Evolutionary conservation across 2,113 vertebrate species (phyloP), one percentile per base, ranked within the genome.

Genomic region (Pomatostomus ruficeps): DNA sequence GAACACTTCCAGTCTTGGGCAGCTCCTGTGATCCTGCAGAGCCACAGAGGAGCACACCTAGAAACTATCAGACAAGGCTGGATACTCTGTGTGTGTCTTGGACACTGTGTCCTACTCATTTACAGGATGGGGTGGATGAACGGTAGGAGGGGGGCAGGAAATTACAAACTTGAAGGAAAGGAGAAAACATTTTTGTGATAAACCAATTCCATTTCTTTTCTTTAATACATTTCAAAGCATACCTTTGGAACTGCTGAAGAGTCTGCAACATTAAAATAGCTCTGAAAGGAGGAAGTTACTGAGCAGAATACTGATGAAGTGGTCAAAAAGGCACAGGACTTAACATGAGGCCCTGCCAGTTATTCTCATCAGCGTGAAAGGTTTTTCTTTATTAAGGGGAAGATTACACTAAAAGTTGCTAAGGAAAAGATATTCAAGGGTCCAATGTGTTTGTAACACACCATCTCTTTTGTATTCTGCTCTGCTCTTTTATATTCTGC

Each of bases 131-230:
- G 21, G 16, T 28, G 6, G 24, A 35, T 42, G 26, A 79, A 76
- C 4, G 21, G 36, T 2, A 0, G 22, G 14, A 25, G 26, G 3
- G 12, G 26, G 11, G 14, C 1, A 1, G 36, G 35, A 70, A 72
- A 85, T 67, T 6, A 54, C 31, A 51, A 18, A 58, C 42, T 58
- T 58, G 70, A 74, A 75, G 57, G 58, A 76, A 70, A 52, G 33
- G 22, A 73, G 25, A 45, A 88, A 81, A 49, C 2, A 35, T 45
- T 73, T 73, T 66, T 51, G 42, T 43, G 20, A 62, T 28, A 74
- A 59, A 36, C 4, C 7, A 14, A 21, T 43, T 26, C 24, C 16
- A 19, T 29, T 23, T 40, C 76, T 77, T 83, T 59, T 14, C 35
- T 23, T 85, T 46, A 87, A 48, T 28, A 52, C 6, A 21, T 66